phyloP scores from a whole-genome alignment of 2,113 vertebrate species.

The Cynopterus brachyotis region DNA sequence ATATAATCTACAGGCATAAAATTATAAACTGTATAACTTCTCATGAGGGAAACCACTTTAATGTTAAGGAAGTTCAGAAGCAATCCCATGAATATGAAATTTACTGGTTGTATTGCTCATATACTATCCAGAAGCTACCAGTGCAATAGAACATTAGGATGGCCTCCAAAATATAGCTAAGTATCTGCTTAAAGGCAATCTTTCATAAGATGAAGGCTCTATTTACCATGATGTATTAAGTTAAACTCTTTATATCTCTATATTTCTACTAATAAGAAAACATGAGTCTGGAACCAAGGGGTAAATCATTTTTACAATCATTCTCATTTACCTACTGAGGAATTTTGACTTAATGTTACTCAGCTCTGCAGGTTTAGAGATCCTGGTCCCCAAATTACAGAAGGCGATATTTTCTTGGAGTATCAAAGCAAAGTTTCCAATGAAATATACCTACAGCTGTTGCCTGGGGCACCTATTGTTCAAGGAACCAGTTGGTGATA shows the following conservation, averaged over 20 bases:
- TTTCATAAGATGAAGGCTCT: no score
- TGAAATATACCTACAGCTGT: neutral
- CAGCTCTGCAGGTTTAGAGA: neutral
- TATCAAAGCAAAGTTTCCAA: neutral
- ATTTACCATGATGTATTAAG: neutral
- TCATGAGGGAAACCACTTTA: neutral
- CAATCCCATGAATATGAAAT: neutral
- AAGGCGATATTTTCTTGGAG: neutral
- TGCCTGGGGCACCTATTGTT: neutral
- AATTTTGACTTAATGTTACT: neutral
- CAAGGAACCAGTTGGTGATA: neutral
- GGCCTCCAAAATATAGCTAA: neutral
- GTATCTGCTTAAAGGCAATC: neutral
- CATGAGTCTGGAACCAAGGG: no score
- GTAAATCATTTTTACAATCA: neutral
- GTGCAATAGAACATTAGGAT: neutral
- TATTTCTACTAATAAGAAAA: neutral
- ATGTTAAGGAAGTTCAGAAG: rapidly evolving
- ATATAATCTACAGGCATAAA: neutral
- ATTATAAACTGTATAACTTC: neutral
- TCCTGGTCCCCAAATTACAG: neutral
- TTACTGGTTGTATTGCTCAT: neutral
- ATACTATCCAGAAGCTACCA: neutral
- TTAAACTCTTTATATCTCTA: neutral
- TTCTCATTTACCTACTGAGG: neutral